Evolutionary conservation across 2,113 vertebrate species (phyloP), one percentile per base, ranked within the genome.

Genomic region (Thamnaconus septentrionalis): DNA sequence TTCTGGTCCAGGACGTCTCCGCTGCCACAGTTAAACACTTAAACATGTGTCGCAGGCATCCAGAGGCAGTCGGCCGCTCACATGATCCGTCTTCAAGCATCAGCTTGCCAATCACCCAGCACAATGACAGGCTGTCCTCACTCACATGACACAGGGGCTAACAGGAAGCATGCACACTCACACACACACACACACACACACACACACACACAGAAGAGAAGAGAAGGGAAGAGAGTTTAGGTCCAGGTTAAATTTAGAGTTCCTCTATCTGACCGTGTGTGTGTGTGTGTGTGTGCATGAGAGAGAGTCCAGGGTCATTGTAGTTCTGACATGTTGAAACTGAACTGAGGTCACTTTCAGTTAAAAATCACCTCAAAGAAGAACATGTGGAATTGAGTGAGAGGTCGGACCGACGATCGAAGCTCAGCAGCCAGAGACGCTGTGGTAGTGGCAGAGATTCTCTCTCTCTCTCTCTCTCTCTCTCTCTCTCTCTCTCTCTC

Each of bases 231-330:
- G 79, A 82, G 42, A 45, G 78, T 75, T 83, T 76, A 86, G 72
- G 83, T 85, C 83, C 86, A 69, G 72, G 83, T 88, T 89, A 87
- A 86, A 86, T 87, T 87, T 89, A 89, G 85, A 80, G 80, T 79
- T 81, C 71, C 85, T 79, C 83, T 75, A 59, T 87, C 70, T 78
- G 54, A 59, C 51, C 66, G 61, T 58, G 65, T 43, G 52, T 50
- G 67, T 50, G 59, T 47, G 48, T 42, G 53, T 31, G 18, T 31
- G 18, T 2, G 18, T 2, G 18, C 18, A 31, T 53, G 48, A 44
- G 60, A 31, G 71, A 10, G 62, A 60, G 76, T 66, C n/a, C 8
- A 53, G 60, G 66, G 65, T 66, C 44, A 39, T 41, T 8, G 9
- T 11, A 48, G 47, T 53, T 52, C 11, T 50, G 76, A 71, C 67